phyloP scores from a whole-genome alignment of 2,797 vertebrate genomes.

The Sparus aurata region DNA sequence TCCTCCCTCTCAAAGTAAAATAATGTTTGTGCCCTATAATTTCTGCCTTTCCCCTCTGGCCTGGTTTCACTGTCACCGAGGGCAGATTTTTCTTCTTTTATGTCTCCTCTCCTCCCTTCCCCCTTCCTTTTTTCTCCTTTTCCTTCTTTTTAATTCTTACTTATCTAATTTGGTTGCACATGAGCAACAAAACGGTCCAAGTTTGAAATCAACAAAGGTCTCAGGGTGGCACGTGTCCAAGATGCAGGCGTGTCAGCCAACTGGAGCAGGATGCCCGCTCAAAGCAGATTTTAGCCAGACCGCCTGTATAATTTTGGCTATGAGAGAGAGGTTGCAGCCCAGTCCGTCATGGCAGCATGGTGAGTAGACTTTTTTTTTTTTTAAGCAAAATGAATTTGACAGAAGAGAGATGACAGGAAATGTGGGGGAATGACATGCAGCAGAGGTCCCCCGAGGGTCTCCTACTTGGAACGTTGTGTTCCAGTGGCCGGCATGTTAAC shows the following conservation, averaged over 20 bases:
- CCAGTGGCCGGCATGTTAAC: not conserved
- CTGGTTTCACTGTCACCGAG: constrained; percentile 51
- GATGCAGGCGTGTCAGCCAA: constrained; percentile 17
- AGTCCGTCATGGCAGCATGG: constrained; percentile 1
- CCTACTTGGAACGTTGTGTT: constrained; percentile 15
- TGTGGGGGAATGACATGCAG: constrained; percentile 30
- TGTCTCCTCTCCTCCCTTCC: constrained; percentile 12
- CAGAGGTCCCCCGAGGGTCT: constrained; percentile 19
- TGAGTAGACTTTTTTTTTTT: constrained; percentile 1
- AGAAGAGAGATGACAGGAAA: constrained; percentile 44
- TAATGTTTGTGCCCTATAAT: constrained; percentile 74
- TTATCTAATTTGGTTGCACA: constrained; percentile 41
- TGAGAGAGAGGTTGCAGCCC: constrained; percentile 19
- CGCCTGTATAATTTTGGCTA: constrained; percentile 32
- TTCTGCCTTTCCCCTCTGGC: constrained; percentile 68
- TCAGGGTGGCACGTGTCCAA: constrained; percentile 6
- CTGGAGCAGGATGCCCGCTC: constrained; percentile 30
- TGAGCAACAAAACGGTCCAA: constrained; percentile 31
- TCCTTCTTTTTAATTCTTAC: constrained; percentile 59
- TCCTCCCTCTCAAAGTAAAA: constrained; percentile 49
- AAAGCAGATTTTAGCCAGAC: constrained; percentile 20
- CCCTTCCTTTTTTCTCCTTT: constrained; percentile 19
- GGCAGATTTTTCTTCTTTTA: constrained; percentile 48
- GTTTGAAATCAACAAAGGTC: constrained; percentile 33
- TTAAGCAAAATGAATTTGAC: constrained; percentile 11